A percentile compares a stretch with the other conserved stretches of the same genome.
phyloP scores from a whole-genome alignment of 2,113 vertebrate species.

The Passer montanus region DNA sequence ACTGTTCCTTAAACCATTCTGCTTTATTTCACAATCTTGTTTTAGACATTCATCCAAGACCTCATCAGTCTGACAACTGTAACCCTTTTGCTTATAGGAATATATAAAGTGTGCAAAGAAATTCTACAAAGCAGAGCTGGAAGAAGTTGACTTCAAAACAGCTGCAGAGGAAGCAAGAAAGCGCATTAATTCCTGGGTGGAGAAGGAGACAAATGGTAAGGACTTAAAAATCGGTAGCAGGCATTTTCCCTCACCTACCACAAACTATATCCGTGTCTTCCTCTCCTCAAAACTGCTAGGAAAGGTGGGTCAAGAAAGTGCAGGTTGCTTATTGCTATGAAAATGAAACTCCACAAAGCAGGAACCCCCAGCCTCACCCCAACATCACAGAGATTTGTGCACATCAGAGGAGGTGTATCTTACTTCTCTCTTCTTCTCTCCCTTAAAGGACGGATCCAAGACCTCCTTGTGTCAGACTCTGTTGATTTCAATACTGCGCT shows the following conservation, averaged over 20 bases:
- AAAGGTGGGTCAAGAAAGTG: not conserved
- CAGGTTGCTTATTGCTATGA: not conserved
- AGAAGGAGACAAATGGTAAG: conserved; percentile 73
- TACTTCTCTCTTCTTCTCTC: not conserved
- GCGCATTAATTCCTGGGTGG: conserved; percentile 74
- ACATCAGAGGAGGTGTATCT: not conserved
- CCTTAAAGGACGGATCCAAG: conserved; percentile 79
- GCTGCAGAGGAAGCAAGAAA: conserved; percentile 64
- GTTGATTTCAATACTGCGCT: conserved; percentile 65
- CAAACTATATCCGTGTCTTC: not conserved
- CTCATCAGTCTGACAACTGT: not conserved
- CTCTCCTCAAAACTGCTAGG: not conserved
- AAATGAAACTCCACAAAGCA: not conserved
- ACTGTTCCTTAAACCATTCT: not conserved
- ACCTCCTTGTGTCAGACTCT: conserved; percentile 72
- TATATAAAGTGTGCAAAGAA: conserved; percentile 58
- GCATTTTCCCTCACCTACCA: not conserved
- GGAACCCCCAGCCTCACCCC: too few relatives aligned
- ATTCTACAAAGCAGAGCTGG: conserved; percentile 63
- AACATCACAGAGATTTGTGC: not conserved
- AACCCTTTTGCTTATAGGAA: conserved; percentile 54
- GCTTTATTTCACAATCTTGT: not conserved
- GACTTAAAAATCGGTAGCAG: not conserved
- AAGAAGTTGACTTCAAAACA: conserved; percentile 66
- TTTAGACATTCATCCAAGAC: not conserved